A percentile compares a stretch with the other conserved stretches of the same genome.
Conservation (phyloP, 1,140 invertebrate genomes). For the Asobara japonica region DNA sequence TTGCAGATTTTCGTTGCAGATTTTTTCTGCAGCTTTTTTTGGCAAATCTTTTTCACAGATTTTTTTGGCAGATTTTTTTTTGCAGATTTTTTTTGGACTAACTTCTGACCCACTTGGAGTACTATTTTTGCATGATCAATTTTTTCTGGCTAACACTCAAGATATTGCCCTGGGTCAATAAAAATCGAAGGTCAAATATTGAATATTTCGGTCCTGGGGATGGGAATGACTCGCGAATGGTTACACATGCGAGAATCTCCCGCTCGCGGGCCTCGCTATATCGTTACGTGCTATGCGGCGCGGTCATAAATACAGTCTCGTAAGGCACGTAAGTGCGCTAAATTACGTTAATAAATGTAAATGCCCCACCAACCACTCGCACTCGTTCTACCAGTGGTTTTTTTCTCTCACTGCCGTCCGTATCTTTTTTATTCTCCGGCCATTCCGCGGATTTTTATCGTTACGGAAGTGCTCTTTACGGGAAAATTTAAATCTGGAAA, state of each 20-base stretch:
- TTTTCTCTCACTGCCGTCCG: neutral
- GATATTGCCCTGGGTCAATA: too few species aligned
- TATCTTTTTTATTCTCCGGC: neutral
- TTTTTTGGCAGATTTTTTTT: too few species aligned
- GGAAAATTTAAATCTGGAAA: too few species aligned
- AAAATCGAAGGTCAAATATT: too few species aligned
- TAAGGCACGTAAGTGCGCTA: conserved; percentile 28
- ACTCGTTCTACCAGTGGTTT: neutral
- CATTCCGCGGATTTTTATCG: neutral
- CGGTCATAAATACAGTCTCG: conserved; percentile 27
- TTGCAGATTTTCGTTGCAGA: too few species aligned
- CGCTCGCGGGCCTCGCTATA: neutral
- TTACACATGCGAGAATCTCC: conserved; percentile 20
- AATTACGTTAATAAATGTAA: conserved; percentile 33
- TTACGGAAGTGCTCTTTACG: too few species aligned
- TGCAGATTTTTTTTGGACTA: too few species aligned
- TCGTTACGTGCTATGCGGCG: neutral
- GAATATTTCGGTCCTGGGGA: neutral
- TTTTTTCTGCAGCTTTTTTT: too few species aligned
- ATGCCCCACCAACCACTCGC: conserved; percentile 19
- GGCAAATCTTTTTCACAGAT: too few species aligned
- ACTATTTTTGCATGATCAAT: too few species aligned
- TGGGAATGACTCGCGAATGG: neutral
- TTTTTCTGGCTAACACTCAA: too few species aligned
- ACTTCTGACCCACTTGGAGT: too few species aligned